These are phyloP conservation scores for Keiferia lycopersicella DNA, from an alignment of 2,888 invertebrate genomes.

Conservation along the genomic window DNA sequence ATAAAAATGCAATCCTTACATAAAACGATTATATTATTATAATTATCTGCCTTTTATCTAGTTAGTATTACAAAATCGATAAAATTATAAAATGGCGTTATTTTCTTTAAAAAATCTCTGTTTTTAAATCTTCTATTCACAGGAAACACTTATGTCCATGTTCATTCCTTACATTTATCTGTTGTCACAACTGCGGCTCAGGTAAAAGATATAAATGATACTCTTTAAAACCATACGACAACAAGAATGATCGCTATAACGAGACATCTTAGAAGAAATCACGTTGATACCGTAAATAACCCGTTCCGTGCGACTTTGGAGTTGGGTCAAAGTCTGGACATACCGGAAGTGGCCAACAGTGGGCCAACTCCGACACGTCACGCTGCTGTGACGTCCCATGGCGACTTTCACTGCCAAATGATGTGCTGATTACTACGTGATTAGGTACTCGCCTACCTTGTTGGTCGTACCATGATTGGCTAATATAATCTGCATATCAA, in stretches of 20 bases:
- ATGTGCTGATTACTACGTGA: neutral
- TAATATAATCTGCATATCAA: neutral
- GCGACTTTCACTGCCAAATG: constrained; percentile 22
- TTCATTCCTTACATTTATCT: no score
- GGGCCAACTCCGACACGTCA: neutral
- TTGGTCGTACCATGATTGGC: neutral
- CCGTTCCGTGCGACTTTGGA: neutral
- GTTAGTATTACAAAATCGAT: no score
- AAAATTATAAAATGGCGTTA: no score
- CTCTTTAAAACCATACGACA: neutral
- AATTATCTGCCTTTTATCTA: no score
- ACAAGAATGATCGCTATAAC: neutral
- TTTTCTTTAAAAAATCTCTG: no score
- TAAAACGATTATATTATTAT: no score
- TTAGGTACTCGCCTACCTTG: no score
- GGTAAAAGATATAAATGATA: no score
- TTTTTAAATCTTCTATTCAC: no score
- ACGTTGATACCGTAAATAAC: neutral
- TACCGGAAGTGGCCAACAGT: neutral
- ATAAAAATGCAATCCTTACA: no score
- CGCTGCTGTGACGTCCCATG: neutral
- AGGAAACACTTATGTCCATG: no score
- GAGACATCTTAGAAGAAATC: neutral
- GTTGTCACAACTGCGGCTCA: no score
- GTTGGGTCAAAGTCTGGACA: neutral